These are phyloP conservation scores for Strongylocentrotus purpuratus DNA, from an alignment of 35 echinoderm and acorn worm genomes.

Conservation along the genomic window DNA sequence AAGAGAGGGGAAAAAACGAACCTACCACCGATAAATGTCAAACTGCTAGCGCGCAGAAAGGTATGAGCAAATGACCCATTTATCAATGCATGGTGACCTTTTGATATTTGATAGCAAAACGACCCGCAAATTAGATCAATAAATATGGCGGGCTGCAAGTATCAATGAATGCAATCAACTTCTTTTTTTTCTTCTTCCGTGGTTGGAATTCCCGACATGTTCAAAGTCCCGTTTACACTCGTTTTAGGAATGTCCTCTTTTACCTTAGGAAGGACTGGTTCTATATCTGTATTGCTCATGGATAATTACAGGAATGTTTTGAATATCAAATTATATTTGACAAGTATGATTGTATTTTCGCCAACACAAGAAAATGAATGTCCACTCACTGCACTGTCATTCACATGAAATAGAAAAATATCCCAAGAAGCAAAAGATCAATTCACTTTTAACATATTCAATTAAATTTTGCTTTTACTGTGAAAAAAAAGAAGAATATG, in stretches of 20 bases:
- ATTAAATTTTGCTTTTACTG: no score
- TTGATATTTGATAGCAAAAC: slow-evolving; percentile 39
- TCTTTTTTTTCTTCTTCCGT: not conserved
- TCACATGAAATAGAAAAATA: no score
- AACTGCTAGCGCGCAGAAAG: not conserved
- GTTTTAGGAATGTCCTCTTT: not conserved
- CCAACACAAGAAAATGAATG: no score
- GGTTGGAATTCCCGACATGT: not conserved
- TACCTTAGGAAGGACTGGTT: not conserved
- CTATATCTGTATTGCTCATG: not conserved
- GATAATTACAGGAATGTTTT: not conserved
- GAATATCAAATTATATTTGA: not conserved
- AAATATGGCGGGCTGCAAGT: slow-evolving; percentile 27
- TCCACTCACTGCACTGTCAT: no score
- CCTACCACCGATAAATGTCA: not conserved
- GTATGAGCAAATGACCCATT: slow-evolving; percentile 28
- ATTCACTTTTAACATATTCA: no score
- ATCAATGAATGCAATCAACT: slow-evolving; percentile 21
- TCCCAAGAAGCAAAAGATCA: no score
- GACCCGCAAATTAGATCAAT: slow-evolving; percentile 38
- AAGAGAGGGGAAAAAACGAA: not conserved
- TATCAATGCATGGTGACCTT: slow-evolving; percentile 34
- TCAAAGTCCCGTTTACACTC: not conserved
- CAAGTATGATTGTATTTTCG: no score
- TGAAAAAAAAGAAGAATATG: no score